A percentile compares a stretch with the other conserved stretches of the same genome.
Evolutionary conservation across 2,888 invertebrate species (phyloP).

Genomic region (Creontiades dilutus): DNA sequence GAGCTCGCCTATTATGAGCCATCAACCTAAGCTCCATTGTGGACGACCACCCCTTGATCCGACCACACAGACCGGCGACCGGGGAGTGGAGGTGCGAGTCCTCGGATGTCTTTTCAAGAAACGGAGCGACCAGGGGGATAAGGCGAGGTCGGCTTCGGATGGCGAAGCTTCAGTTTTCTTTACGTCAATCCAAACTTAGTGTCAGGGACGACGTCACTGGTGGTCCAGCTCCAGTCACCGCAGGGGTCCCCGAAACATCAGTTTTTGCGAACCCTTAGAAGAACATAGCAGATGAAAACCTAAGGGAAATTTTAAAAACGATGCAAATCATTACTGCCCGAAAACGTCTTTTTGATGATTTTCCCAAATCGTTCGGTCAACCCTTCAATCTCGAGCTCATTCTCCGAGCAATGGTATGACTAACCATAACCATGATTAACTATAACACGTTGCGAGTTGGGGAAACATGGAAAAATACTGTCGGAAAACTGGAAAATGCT

Average conservation of each 20-base stretch:
- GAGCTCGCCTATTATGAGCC: conserved; percentile 41
- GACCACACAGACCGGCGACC: conserved; percentile 6
- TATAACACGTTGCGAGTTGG: no score
- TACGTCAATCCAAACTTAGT: background rate
- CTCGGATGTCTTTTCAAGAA: background rate
- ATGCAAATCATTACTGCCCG: no score
- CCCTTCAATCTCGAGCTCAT: no score
- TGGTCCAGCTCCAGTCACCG: background rate
- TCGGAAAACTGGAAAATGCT: background rate
- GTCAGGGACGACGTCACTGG: background rate
- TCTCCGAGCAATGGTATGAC: no score
- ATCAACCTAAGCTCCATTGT: conserved; percentile 8
- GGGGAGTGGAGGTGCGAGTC: background rate
- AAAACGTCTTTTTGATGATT: no score
- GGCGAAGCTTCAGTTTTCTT: background rate
- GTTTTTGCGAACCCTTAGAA: no score
- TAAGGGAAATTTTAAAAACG: no score
- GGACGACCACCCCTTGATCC: conserved; percentile 26
- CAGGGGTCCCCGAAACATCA: no score
- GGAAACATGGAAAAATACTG: no score
- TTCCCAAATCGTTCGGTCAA: no score
- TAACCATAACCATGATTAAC: no score
- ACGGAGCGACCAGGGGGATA: background rate
- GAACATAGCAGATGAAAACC: no score
- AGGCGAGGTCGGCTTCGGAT: background rate